Base-by-base conservation (phyloP, 2,113 vertebrate genomes). In the Isichthys henryi region DNA sequence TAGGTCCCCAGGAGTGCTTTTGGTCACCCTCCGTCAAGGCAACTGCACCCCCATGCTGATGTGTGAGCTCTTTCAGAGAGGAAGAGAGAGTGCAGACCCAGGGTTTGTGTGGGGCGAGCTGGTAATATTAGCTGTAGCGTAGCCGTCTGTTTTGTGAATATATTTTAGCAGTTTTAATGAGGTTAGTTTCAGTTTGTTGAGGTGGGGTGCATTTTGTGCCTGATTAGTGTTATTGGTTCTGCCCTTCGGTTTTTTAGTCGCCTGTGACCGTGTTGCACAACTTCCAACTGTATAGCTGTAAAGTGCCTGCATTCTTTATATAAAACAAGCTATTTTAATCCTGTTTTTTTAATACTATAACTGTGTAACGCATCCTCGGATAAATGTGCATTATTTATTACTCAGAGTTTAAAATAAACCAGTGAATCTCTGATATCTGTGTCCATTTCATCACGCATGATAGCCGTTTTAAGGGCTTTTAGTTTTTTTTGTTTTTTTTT, bases 231-330 rank as follows among this genome's bases (percentile, higher is more conserved):
- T 52, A 85, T 48, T 56, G 46, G 21, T 49, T 74, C 43, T 39
- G 52, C 58, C 85, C 19, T 23, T 19, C 39, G 49, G 58, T 74
- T 49, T 87, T n/a, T 53, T 88, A 27, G 49, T 88, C 58, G 8
- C 66, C 89, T 86, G 31, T 91, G 10, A 87, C 53, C 19, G 89
- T 80, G 46, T 89, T 89, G 87, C 92, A 91, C 91, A 91, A 49
- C 39, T 83, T 50, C 87, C 48, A 27, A 86, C 85, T 89, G 88
- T 82, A 74, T 77, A 88, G 91, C 89, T 92, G 92, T 92, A 53
- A 95, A 95, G 94, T 94, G 94, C 93, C 94, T 95, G 93, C 90
- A 46, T 91, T 91, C 88, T 92, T 92, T 93, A 87, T 74, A 58
- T n/a, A 90, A 46, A 45, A 88, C 27, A 77, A 94, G 90, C 86